Conservation (phyloP, 2,113 vertebrate genomes). For the Dromaius novaehollandiae region DNA sequence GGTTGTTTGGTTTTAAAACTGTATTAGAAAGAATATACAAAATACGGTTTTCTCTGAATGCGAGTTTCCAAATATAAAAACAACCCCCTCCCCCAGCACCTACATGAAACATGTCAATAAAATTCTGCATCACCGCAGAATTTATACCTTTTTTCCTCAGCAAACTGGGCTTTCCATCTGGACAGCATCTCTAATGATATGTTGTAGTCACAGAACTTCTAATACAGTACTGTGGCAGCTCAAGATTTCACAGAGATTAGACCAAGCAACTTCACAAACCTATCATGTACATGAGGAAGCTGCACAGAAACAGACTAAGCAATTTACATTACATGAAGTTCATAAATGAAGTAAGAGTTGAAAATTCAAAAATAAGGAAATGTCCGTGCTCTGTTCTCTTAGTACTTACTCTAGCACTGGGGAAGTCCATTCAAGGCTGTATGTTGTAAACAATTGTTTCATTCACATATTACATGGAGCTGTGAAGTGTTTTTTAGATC, state of each 20-base stretch:
- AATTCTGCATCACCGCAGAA: not conserved
- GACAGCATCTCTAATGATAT: not conserved
- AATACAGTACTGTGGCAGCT: not conserved
- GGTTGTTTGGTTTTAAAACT: not conserved
- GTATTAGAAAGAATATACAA: too few relatives aligned
- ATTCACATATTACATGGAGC: not conserved
- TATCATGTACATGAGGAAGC: not conserved
- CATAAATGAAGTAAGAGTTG: not conserved
- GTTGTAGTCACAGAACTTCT: not conserved
- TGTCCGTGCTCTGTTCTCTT: not conserved
- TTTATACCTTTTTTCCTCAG: not conserved
- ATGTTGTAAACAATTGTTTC: not conserved
- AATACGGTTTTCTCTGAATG: not conserved
- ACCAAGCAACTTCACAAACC: not conserved
- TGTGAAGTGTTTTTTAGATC: not conserved
- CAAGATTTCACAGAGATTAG: not conserved
- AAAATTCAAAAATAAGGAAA: not conserved
- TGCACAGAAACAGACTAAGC: not conserved
- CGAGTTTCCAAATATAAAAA: not conserved
- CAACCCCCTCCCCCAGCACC: not conserved
- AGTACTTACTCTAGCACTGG: not conserved
- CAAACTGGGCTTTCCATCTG: not conserved
- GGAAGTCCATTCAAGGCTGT: not conserved
- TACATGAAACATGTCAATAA: not conserved
- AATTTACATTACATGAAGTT: not conserved